Evolutionary conservation across 2,113 vertebrate genomes (phyloP), one percentile per base, ranked within the genome.

Genomic region (Calidris pugnax): DNA sequence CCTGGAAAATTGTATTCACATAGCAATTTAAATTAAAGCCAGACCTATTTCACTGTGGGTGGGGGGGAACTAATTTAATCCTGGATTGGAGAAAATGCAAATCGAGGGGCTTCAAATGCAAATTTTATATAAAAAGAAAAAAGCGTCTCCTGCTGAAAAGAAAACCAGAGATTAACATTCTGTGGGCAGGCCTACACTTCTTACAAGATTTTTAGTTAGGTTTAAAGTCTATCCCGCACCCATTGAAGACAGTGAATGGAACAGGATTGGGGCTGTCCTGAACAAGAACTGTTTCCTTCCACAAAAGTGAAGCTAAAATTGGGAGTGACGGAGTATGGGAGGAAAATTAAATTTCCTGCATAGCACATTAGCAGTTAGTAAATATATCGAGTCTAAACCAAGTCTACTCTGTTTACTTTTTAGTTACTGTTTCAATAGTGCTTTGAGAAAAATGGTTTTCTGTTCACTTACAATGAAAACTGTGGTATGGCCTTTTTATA

Each of bases 1-100:
- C 97, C 98, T 98, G 98, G 98, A 98, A 98, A 98, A 96, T 97
- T 98, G 97, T 96, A 97, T 96, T 97, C 97, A 97, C 84, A 68
- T 16, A 63, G 89, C 97, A 97, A 97, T 97, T 98, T 89, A 97
- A 98, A 98, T 98, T 97, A 97, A 98, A 98, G 95, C 93, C 89
- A 95, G 91, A 78, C 96, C 77, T 82, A 94, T 92, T 97, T 93
- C 95, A 90, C 51, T 95, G 83, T 21, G 47, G 91, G 97, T 22
- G 28, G 62, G 71, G 94, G 68, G 55, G 84, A 53, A 71, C 93
- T 95, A 94, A 96, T 96, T 96, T 94, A 96, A 96, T 89, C 88
- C 80, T 93, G 91, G 93, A 79, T 81, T 90, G 91, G 96, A 94
- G 92, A 96, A 96, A 98, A 98, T 98, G 97, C 97, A 98, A 98